Percentiles rank a stretch among this genome's conserved stretches.
phyloP scores from a whole-genome alignment of 2,113 vertebrate species.

The Burhinus bistriatus region DNA sequence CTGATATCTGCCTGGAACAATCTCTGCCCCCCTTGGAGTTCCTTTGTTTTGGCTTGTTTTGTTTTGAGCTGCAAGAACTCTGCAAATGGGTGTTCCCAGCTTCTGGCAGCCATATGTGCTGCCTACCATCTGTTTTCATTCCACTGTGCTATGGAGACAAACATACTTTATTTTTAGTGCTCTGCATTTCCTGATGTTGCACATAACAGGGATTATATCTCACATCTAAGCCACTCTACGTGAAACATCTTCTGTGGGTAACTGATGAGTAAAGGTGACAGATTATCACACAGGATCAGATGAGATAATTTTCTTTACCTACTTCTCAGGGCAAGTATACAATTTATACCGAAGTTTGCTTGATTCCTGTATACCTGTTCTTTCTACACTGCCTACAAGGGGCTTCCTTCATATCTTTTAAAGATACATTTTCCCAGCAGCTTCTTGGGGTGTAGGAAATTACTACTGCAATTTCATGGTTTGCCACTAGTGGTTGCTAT shows the following conservation, averaged over 20 bases:
- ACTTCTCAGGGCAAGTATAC: background rate
- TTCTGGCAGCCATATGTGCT: constrained; percentile 37
- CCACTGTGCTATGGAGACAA: constrained; percentile 16
- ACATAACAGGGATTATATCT: background rate
- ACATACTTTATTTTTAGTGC: constrained; percentile 28
- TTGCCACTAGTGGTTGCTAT: background rate
- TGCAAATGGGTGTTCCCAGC: constrained; percentile 18
- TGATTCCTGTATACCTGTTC: background rate
- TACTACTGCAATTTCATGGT: background rate
- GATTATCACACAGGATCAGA: background rate
- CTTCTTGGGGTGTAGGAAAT: background rate
- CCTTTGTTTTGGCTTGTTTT: constrained; percentile 36
- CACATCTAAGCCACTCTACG: background rate
- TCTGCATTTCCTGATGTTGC: background rate
- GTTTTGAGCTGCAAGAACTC: constrained; percentile 20
- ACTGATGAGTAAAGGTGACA: background rate
- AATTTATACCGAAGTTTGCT: background rate
- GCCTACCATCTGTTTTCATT: constrained; percentile 51
- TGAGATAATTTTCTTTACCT: background rate
- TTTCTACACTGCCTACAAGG: background rate
- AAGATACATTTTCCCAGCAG: background rate
- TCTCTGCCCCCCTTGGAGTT: background rate
- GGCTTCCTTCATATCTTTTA: background rate
- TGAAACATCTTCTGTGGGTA: background rate
- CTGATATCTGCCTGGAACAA: background rate